Conservation (phyloP, 2,888 invertebrate species). For the Drymonia ruficornis region DNA sequence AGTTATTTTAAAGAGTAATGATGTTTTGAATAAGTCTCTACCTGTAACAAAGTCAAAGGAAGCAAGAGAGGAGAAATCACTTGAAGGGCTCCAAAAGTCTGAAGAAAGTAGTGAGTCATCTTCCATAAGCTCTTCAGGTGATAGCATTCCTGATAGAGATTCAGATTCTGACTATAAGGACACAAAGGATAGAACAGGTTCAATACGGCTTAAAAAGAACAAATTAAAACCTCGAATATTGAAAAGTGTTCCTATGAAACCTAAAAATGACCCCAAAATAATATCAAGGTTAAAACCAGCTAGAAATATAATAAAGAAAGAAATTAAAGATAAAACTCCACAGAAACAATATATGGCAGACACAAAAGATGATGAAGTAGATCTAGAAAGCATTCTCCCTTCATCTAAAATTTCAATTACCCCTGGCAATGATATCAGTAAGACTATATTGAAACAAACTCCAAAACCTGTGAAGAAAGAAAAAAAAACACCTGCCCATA, state of each 20-base stretch:
- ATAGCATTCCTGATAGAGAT: conserved; percentile 85
- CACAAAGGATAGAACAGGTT: conserved; percentile 61
- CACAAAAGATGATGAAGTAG: conserved; percentile 54
- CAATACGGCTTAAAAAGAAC: conserved; percentile 57
- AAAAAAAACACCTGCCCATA: conserved; percentile 86
- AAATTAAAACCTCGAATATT: conserved; percentile 74
- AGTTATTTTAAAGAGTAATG: conserved; percentile 70
- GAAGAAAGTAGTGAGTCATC: conserved; percentile 82
- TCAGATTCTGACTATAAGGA: conserved; percentile 86
- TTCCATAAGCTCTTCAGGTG: conserved; percentile 77
- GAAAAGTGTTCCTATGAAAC: conserved; percentile 56
- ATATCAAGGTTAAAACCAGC: conserved; percentile 59
- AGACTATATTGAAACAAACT: conserved; percentile 73
- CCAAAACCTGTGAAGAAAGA: conserved; percentile 73
- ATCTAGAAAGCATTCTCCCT: conserved; percentile 56
- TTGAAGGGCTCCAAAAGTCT: conserved; percentile 63
- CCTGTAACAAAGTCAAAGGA: conserved; percentile 63
- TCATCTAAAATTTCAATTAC: conserved; percentile 49
- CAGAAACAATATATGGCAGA: conserved; percentile 56
- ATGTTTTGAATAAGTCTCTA: conserved; percentile 67
- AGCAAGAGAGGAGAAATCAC: conserved; percentile 52
- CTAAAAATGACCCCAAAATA: conserved; percentile 62
- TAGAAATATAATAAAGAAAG: conserved; percentile 61
- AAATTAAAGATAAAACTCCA: conserved; percentile 67
- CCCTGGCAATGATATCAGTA: conserved; percentile 54